A percentile compares a stretch with the other conserved stretches of the same genome.
Evolutionary conservation across 53 echinoderm and acorn worm species (phyloP).

Genomic region (Holothuria scabra): DNA sequence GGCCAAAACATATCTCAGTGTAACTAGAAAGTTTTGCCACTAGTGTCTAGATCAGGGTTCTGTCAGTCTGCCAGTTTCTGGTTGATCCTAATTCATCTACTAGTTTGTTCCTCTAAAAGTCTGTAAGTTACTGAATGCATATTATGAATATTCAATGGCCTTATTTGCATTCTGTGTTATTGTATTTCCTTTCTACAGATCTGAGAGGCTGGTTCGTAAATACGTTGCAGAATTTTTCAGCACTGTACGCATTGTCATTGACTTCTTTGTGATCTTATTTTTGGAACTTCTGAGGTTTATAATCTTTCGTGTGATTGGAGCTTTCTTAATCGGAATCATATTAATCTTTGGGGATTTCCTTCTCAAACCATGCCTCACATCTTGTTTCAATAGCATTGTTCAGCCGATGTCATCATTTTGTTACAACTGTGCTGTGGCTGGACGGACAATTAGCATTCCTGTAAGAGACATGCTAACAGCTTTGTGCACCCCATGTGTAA

Average conservation of each 20-base stretch:
- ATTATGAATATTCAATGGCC: too few relatives aligned
- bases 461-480: slow-evolving; percentile 62
- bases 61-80: too few relatives aligned
- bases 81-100: too few relatives aligned
- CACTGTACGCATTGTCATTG: slow-evolving; percentile 74
- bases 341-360: slow-evolving; percentile 76
- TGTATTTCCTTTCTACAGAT: slow-evolving; percentile 14
- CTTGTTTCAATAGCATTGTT: slow-evolving; percentile 73
- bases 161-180: too few relatives aligned
- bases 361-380: slow-evolving; percentile 61
- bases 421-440: slow-evolving; percentile 69
- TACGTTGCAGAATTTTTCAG: slow-evolving; percentile 74
- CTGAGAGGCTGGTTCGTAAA: slow-evolving; percentile 73
- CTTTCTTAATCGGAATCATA: slow-evolving; percentile 71
- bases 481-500: slow-evolving; percentile 59
- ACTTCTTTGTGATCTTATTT: slow-evolving; percentile 78
- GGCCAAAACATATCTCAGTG: too few relatives aligned
- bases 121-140: too few relatives aligned
- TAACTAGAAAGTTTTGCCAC: too few relatives aligned
- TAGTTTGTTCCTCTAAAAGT: too few relatives aligned
- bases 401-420: slow-evolving; percentile 75
- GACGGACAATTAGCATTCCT: slow-evolving; percentile 62
- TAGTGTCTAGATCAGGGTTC: too few relatives aligned
- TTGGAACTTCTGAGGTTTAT: slow-evolving; percentile 77
- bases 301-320: slow-evolving; percentile 65